Conservation (phyloP, 1,140 invertebrate genomes). For the Trachelipus rathkii region DNA sequence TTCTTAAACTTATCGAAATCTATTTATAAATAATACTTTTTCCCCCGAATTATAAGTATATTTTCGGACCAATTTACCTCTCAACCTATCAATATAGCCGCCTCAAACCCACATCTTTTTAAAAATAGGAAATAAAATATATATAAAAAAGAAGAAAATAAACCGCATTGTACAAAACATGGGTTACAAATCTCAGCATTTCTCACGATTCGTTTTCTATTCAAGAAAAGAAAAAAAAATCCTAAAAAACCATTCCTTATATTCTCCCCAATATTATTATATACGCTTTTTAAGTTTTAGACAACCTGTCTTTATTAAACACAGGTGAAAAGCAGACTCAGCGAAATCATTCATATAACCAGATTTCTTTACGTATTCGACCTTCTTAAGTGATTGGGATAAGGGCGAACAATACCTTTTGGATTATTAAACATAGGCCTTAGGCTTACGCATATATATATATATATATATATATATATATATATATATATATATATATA, state of each 20-base stretch:
- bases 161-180: neutral
- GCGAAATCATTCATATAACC: neutral
- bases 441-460: neutral
- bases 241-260: neutral
- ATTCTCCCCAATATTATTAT: neutral
- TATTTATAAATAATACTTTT: no score
- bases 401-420: neutral
- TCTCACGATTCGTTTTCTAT: neutral
- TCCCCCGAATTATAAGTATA: no score
- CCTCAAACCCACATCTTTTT: no score
- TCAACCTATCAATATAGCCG: no score
- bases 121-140: no score
- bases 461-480: slow-evolving; percentile 8
- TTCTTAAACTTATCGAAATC: no score
- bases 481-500: slow-evolving; percentile 1
- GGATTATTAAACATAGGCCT: neutral
- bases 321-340: neutral
- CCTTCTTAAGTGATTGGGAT: no score
- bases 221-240: neutral
- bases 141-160: no score
- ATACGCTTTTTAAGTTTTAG: neutral
- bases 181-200: neutral
- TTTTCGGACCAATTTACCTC: no score
- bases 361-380: neutral
- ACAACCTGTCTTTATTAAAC: neutral